Conservation (phyloP, 2,888 invertebrate genomes). For the Isoperla grammatica region DNA sequence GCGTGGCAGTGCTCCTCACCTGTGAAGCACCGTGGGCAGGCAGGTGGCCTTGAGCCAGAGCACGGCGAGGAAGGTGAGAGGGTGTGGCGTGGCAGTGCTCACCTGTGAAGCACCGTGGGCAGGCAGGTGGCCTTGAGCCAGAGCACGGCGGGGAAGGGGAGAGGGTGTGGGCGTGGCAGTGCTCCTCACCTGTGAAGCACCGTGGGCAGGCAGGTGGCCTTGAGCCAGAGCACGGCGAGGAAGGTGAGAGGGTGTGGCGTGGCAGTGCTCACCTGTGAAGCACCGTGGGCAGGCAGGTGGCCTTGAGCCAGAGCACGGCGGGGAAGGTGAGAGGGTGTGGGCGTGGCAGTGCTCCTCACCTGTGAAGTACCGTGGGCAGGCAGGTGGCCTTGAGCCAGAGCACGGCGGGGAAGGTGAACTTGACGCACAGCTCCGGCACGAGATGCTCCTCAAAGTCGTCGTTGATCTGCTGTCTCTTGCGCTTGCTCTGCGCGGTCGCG, state of each 20-base stretch:
- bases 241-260: too few relatives aligned
- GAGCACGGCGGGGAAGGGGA: constrained; percentile 63
- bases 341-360: background rate
- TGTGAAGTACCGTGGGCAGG: constrained; percentile 76
- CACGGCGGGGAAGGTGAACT: constrained; percentile 62
- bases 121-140: constrained; percentile 82
- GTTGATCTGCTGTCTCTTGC: constrained; percentile 43
- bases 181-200: constrained; percentile 58
- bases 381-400: constrained; percentile 82
- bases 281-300: constrained; percentile 75
- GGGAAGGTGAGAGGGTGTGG: constrained; percentile 67
- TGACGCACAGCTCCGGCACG: constrained; percentile 82
- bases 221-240: constrained; percentile 75
- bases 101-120: constrained; percentile 70
- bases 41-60: constrained; percentile 82
- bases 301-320: constrained; percentile 77
- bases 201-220: constrained; percentile 77
- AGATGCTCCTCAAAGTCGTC: constrained; percentile 62
- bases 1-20: too few relatives aligned
- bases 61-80: constrained; percentile 62
- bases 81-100: too few relatives aligned
- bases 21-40: constrained; percentile 76
- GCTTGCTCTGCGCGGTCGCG: constrained; percentile 39
- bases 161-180: too few relatives aligned
- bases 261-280: constrained; percentile 53